Percentiles rank a stretch among this genome's conserved stretches.
Evolutionary conservation across 1,140 invertebrate genomes (phyloP).

Genomic region (Papilio machaon): DNA sequence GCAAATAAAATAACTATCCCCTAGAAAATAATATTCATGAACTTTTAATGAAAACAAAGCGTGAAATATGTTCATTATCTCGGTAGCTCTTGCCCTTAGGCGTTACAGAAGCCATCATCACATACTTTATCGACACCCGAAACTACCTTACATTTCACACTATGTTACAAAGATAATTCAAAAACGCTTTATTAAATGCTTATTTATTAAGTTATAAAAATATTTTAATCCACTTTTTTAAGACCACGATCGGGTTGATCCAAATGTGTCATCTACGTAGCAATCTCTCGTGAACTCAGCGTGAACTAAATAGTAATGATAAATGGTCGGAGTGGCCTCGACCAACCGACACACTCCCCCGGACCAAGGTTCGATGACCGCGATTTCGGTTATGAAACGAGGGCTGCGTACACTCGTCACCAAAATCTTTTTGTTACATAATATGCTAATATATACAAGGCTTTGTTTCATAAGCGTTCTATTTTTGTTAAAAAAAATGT

Average conservation of each 20-base stretch:
- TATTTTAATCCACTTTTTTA: not conserved
- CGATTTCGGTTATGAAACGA: conserved; percentile 67
- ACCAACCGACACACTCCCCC: conserved; percentile 77
- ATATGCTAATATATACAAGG: not conserved
- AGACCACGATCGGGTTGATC: conserved; percentile 20
- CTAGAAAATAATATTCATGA: not conserved
- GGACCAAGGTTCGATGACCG: conserved; percentile 62
- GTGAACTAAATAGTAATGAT: conserved; percentile 65
- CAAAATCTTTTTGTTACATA: not conserved
- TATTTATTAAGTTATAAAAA: not conserved
- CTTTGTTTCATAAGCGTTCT: too few species aligned
- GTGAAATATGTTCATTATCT: conserved; percentile 5
- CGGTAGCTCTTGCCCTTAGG: not conserved
- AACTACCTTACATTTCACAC: not conserved
- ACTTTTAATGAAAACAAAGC: not conserved
- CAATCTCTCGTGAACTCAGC: conserved; percentile 32
- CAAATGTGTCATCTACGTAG: conserved; percentile 6
- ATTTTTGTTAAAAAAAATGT: too few species aligned
- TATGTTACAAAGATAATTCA: not conserved
- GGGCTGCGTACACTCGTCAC: conserved; percentile 5
- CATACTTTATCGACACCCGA: not conserved
- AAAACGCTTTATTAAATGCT: not conserved
- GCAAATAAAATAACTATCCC: not conserved
- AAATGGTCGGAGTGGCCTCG: conserved; percentile 68
- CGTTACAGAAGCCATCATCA: conserved; percentile 9